A percentile compares a stretch with the other conserved stretches of the same genome.
Evolutionary conservation across 64 coral and sea anemone species (phyloP).

Genomic region (Montipora capricornis): DNA sequence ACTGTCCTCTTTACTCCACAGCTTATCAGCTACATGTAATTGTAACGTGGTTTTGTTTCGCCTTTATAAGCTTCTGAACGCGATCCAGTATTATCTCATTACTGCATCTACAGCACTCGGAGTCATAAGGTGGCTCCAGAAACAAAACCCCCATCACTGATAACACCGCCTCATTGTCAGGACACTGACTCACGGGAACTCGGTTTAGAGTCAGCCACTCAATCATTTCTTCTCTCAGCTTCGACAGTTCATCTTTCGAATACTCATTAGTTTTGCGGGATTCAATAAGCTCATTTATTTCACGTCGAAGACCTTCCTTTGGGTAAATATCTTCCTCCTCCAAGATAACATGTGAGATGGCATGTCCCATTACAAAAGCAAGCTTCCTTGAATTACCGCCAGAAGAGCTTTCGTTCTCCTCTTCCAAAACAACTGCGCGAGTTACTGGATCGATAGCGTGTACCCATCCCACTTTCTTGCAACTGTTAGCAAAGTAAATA

Average conservation of each 20-base stretch:
- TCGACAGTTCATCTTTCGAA: slow-evolving; percentile 57
- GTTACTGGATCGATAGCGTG: slow-evolving; percentile 92
- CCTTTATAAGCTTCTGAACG: slow-evolving; percentile 80
- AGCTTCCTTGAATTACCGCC: background rate
- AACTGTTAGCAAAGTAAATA: slow-evolving; percentile 59
- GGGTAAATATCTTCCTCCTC: slow-evolving; percentile 23
- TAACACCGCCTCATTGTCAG: slow-evolving; percentile 47
- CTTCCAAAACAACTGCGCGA: slow-evolving; percentile 66
- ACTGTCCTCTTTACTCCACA: background rate
- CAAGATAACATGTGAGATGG: slow-evolving; percentile 21
- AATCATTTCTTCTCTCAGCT: slow-evolving; percentile 62
- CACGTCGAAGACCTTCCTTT: background rate
- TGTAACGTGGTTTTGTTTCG: background rate
- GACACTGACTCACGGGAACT: slow-evolving; percentile 62
- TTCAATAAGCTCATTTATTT: slow-evolving; percentile 42
- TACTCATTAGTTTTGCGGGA: slow-evolving; percentile 16
- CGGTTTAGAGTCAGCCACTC: slow-evolving; percentile 86
- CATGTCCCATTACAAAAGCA: slow-evolving; percentile 62
- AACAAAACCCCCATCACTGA: slow-evolving; percentile 81
- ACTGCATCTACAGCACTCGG: slow-evolving; percentile 81
- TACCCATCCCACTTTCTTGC: slow-evolving; percentile 76
- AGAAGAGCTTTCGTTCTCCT: slow-evolving; percentile 15
- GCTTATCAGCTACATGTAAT: background rate
- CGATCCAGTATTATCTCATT: slow-evolving; percentile 95
- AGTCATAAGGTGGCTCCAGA: slow-evolving; percentile 86